These are phyloP conservation scores for Arctia plantaginis DNA, from an alignment of 2,888 invertebrate genomes.

Conservation along the genomic window DNA sequence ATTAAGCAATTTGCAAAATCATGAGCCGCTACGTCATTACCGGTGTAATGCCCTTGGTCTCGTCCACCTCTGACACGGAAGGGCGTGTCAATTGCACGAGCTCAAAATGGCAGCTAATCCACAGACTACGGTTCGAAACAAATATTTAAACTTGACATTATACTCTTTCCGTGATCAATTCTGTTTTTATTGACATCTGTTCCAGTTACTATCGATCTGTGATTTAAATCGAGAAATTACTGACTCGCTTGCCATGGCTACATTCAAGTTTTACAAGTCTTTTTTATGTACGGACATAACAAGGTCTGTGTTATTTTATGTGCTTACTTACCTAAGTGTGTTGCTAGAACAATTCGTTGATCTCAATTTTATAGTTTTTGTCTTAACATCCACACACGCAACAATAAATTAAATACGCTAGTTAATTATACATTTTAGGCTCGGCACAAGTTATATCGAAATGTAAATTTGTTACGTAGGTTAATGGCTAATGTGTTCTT, in stretches of 20 bases:
- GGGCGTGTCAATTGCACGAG: slow-evolving; percentile 43
- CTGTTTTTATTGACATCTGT: slow-evolving; percentile 36
- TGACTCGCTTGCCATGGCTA: slow-evolving; percentile 30
- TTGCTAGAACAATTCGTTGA: slow-evolving; percentile 41
- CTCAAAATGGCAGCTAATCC: slow-evolving; percentile 37
- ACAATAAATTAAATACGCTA: slow-evolving; percentile 39
- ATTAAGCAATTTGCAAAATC: slow-evolving; percentile 45
- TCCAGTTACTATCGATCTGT: slow-evolving; percentile 34
- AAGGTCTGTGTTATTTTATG: slow-evolving; percentile 35
- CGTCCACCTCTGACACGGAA: slow-evolving; percentile 50
- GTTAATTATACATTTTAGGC: slow-evolving; percentile 39
- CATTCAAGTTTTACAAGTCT: slow-evolving; percentile 45
- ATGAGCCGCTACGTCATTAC: slow-evolving; percentile 36
- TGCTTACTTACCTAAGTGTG: not conserved
- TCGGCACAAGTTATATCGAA: slow-evolving; percentile 25
- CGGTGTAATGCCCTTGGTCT: slow-evolving; percentile 52
- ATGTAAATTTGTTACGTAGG: slow-evolving; percentile 26
- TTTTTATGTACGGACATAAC: slow-evolving; percentile 27
- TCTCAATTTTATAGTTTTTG: slow-evolving; percentile 36
- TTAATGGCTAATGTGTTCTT: slow-evolving; percentile 29
- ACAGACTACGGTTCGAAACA: slow-evolving; percentile 18
- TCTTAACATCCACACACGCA: slow-evolving; percentile 33
- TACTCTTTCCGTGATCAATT: slow-evolving; percentile 21
- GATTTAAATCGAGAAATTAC: slow-evolving; percentile 43
- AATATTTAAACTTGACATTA: slow-evolving; percentile 21